These are phyloP conservation scores for Blastomussa wellsi DNA, from an alignment of 92 coral and sea anemone species.

Conservation along the genomic window DNA sequence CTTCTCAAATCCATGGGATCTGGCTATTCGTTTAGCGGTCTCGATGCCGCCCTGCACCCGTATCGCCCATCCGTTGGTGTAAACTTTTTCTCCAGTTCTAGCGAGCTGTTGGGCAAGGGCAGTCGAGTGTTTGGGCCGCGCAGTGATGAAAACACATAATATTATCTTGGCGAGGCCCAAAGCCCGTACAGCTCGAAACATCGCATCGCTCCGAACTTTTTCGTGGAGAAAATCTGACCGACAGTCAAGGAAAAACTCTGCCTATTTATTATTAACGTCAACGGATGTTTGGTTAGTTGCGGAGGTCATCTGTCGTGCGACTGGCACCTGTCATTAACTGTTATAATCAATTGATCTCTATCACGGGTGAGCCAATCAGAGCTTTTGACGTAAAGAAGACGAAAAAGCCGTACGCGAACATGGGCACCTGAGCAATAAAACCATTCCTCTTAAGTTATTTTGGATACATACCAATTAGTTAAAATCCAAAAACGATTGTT, in stretches of 20 bases:
- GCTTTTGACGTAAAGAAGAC: conserved; percentile 59
- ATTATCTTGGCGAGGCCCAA: conserved; percentile 74
- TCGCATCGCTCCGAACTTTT: conserved; percentile 93
- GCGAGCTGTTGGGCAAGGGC: conserved; percentile 31
- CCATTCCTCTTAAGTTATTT: background rate
- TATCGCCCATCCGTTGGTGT: conserved; percentile 98
- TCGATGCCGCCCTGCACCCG: conserved; percentile 83
- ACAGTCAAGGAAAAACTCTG: conserved; percentile 59
- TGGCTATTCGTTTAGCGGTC: conserved; percentile 83
- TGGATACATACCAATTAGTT: no score
- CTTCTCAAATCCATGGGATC: conserved; percentile 92
- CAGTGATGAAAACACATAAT: conserved; percentile 47
- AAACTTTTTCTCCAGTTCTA: conserved; percentile 67
- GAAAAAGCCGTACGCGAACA: conserved; percentile 25
- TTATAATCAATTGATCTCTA: conserved; percentile 74
- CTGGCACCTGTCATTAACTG: conserved; percentile 80
- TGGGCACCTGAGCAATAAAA: conserved; percentile 14
- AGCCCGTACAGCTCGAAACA: conserved; percentile 82
- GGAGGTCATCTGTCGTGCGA: conserved; percentile 73
- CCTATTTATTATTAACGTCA: conserved; percentile 77
- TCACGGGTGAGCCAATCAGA: conserved; percentile 69
- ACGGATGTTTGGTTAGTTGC: conserved; percentile 71
- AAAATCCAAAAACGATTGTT: background rate
- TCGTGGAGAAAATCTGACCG: conserved; percentile 53
- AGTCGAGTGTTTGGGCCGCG: conserved; percentile 30